Conservation (phyloP, 2,888 invertebrate species). For the Enoplolaimus lenunculus region DNA sequence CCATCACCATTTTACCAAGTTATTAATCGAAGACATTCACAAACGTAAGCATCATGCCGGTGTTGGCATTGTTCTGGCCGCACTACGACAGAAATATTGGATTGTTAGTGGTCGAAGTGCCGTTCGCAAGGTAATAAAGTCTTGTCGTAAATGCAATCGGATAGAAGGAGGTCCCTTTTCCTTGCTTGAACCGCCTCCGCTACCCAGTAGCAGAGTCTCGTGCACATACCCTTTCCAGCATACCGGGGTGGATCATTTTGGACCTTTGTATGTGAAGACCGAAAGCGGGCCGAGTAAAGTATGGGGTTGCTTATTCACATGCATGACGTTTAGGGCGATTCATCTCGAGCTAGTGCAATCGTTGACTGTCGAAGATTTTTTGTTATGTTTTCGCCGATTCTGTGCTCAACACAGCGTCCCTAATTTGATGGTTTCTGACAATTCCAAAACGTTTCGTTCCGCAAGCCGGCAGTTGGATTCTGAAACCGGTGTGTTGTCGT, state of each 20-base stretch:
- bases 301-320: conserved; percentile 8
- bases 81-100: conserved; percentile 18
- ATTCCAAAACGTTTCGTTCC: neutral
- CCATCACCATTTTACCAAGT: conserved; percentile 1
- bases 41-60: conserved; percentile 13
- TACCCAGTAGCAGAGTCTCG: neutral
- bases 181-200: neutral
- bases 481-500: neutral
- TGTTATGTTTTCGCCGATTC: conserved; percentile 2
- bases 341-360: neutral
- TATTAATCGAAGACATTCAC: conserved; percentile 13
- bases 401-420: neutral
- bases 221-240: neutral
- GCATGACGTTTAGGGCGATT: conserved; percentile 1
- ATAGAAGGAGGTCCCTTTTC: neutral
- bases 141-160: conserved; percentile 9
- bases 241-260: conserved; percentile 14
- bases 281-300: neutral
- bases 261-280: conserved; percentile 1
- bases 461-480: neutral
- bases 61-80: conserved; percentile 7
- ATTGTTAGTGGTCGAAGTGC: conserved; percentile 3
- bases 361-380: neutral
- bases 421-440: conserved; percentile 7
- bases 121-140: conserved; percentile 8